phyloP scores from a whole-genome alignment of 2,113 vertebrate genomes.

The Salminus brasiliensis region DNA sequence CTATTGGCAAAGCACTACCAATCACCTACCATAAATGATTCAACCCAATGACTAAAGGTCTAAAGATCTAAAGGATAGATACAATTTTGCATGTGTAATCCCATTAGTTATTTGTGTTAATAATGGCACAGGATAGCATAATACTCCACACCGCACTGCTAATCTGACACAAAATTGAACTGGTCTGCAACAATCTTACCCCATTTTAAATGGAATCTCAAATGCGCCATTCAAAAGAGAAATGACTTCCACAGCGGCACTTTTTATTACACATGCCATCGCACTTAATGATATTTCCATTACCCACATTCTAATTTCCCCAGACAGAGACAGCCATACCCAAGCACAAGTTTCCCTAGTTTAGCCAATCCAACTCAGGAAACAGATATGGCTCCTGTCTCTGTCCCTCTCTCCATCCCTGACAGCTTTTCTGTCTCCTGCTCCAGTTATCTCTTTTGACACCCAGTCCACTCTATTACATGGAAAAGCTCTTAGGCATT shows the following conservation, averaged over 20 bases:
- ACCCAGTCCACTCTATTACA: slow-evolving; percentile 45
- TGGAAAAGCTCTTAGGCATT: slow-evolving; percentile 47
- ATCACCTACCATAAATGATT: too few relatives aligned
- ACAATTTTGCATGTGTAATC: slow-evolving; percentile 30
- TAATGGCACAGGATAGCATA: background rate
- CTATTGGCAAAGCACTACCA: too few relatives aligned
- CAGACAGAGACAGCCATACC: slow-evolving; percentile 14
- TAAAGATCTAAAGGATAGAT: too few relatives aligned
- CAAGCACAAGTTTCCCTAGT: slow-evolving; percentile 19
- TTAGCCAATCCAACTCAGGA: slow-evolving; percentile 22
- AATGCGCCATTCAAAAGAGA: slow-evolving; percentile 18
- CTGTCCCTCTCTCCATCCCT: slow-evolving; percentile 3
- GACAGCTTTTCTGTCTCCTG: slow-evolving; percentile 21
- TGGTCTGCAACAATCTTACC: slow-evolving; percentile 12
- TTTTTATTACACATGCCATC: slow-evolving; percentile 8
- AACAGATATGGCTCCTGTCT: slow-evolving; percentile 9
- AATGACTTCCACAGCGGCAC: slow-evolving; percentile 22
- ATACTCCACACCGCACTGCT: slow-evolving; percentile 33
- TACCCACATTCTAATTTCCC: slow-evolving; percentile 46
- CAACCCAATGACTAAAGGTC: too few relatives aligned
- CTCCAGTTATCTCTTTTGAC: slow-evolving; percentile 51
- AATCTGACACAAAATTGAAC: slow-evolving; percentile 37
- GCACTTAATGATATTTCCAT: slow-evolving; percentile 37
- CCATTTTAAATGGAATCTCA: background rate
- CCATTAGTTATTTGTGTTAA: slow-evolving; percentile 32